These are phyloP conservation scores for Drosophila lacicola DNA, from an alignment of 2,888 invertebrate species.

Conservation along the genomic window DNA sequence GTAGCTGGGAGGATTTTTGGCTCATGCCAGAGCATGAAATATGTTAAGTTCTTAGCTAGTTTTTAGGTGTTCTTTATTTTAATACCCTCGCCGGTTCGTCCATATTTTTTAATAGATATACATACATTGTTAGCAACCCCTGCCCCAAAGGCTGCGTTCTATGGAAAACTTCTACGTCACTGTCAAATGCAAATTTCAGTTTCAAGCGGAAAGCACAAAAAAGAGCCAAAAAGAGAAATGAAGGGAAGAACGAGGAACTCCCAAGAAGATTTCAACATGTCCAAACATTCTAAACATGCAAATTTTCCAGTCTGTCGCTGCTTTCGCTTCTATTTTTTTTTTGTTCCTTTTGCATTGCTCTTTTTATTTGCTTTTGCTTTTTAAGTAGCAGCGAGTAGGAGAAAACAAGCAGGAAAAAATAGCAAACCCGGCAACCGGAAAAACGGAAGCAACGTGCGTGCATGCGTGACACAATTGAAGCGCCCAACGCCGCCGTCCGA, in stretches of 20 bases:
- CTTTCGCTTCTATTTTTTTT: constrained; percentile 27
- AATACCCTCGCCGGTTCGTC: constrained; percentile 8
- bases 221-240: constrained; percentile 2
- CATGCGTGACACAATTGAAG: constrained; percentile 83
- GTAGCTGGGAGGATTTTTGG: constrained; percentile 7
- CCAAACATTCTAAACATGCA: constrained; percentile 79
- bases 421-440: constrained; percentile 80
- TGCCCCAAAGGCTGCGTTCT: constrained; percentile 9
- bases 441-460: constrained; percentile 83
- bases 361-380: constrained; percentile 31
- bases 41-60: not conserved
- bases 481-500: constrained; percentile 58
- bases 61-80: constrained; percentile 7
- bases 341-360: constrained; percentile 22
- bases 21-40: not conserved
- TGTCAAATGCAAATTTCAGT: constrained; percentile 77
- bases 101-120: constrained; percentile 39
- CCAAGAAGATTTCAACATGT: constrained; percentile 81
- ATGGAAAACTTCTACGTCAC: constrained; percentile 54
- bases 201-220: constrained; percentile 46
- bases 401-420: constrained; percentile 60
- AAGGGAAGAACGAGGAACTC: constrained; percentile 55
- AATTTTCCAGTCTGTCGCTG: constrained; percentile 82
- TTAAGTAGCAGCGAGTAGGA: constrained; percentile 41
- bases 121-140: constrained; percentile 12